Evolutionary conservation across 2,888 invertebrate species (phyloP).

Genomic region (Rhingia rostrata): DNA sequence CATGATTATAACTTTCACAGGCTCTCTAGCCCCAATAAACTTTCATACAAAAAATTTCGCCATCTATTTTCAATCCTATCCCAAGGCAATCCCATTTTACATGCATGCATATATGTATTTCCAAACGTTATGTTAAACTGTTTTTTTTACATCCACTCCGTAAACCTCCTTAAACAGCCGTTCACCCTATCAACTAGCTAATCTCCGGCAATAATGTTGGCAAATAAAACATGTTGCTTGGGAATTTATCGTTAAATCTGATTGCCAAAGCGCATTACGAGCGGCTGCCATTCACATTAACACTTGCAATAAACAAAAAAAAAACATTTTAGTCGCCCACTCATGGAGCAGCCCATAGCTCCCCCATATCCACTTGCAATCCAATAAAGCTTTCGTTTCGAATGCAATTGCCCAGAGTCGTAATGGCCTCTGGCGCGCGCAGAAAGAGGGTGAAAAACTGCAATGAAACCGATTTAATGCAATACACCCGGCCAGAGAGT

Average conservation of each 20-base stretch:
- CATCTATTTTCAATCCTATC: no score
- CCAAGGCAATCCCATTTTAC: no score
- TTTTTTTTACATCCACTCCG: neutral
- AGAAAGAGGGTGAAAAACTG: constrained; percentile 63
- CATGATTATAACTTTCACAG: no score
- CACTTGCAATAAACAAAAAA: constrained; percentile 69
- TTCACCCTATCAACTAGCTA: constrained; percentile 9
- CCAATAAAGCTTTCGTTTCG: constrained; percentile 65
- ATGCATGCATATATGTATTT: no score
- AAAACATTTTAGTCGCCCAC: constrained; percentile 48
- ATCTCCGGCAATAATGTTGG: constrained; percentile 34
- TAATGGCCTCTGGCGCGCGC: constrained; percentile 58
- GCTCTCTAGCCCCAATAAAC: no score
- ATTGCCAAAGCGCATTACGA: constrained; percentile 68
- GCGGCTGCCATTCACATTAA: constrained; percentile 61
- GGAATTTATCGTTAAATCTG: constrained; percentile 68
- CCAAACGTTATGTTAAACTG: neutral
- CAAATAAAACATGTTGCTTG: constrained; percentile 47
- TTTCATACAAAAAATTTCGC: no score
- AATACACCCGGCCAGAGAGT: constrained; percentile 53
- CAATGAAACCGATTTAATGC: constrained; percentile 71
- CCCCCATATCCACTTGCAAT: constrained; percentile 27
- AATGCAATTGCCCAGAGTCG: constrained; percentile 69
- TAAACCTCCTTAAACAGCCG: constrained; percentile 1
- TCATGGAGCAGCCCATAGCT: constrained; percentile 3